Evolutionary conservation across 2,888 invertebrate genomes (phyloP), one percentile per base, ranked within the genome.

Genomic region (Campaea margaritaria): DNA sequence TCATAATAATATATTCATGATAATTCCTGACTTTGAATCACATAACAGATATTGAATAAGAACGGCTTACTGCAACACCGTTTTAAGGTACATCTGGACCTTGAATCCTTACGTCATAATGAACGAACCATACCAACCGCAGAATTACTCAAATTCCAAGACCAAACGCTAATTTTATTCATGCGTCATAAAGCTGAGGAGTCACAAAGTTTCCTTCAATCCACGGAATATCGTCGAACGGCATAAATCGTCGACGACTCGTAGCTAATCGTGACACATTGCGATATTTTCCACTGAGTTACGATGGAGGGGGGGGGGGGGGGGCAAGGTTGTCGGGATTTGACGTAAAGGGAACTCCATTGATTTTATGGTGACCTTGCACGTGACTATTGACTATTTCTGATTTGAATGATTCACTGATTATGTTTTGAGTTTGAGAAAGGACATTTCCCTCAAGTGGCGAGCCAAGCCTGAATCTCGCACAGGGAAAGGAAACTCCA

Each of bases 201-300:
- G 21, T 58, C 58, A 14, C 43, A 28, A 57, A 58, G 48, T 53
- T 52, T 44, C 47, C 44, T 53, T 45, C 48, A 48, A 55, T 50
- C 41, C 41, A 14, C 38, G 13, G 41, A 36, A 47, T 47, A 54
- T 63, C 51, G 39, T 27, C 36, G 54, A 31, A 31, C 8, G 10
- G 31, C 52, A 51, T 55, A 58, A 58, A 48, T 59, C 48, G 14
- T 27, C 11, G 48, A 42, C 48, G 55, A 38, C 49, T 52, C 59
- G 31, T 48, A 62, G 67, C 72, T 78, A 79, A 79, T 78, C 72
- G 72, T 75, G 81, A 82, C 78, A 76, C 77, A 81, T 79, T 66
- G 78, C 79, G 64, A 77, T 80, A 78, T 82, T 82, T 79, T 78
- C 73, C 75, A 70, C 70, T 69, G 67, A 76, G 72, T 77, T 72